Percentiles rank a stretch among this genome's conserved stretches.
Conservation (phyloP, 1,140 invertebrate species). For the Pseudomyrmex dendroicus region DNA sequence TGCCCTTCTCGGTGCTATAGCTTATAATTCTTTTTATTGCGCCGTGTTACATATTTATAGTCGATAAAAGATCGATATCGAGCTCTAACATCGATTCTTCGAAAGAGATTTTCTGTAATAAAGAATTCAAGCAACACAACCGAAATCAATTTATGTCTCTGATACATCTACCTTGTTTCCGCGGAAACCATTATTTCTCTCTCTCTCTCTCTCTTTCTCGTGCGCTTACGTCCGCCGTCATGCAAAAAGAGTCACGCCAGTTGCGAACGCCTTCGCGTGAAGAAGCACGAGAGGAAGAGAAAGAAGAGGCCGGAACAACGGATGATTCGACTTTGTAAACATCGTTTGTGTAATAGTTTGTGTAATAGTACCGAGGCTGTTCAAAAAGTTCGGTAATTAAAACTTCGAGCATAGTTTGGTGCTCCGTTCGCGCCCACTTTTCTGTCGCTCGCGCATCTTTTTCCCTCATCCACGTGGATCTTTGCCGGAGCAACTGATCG, state of each 20-base stretch:
- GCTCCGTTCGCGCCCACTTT: conserved; percentile 38
- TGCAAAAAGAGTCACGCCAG: conserved; percentile 56
- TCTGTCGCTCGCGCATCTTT: conserved; percentile 18
- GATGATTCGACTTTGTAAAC: conserved; percentile 64
- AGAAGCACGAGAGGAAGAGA: conserved; percentile 10
- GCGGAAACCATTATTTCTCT: conserved; percentile 48
- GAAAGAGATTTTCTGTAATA: not conserved
- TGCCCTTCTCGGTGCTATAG: not conserved
- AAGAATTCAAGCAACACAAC: conserved; percentile 27
- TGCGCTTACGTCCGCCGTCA: conserved; percentile 29
- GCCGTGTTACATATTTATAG: too few relatives aligned
- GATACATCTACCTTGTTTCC: conserved; percentile 1
- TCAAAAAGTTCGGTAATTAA: conserved; percentile 69
- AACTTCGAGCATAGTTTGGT: conserved; percentile 64
- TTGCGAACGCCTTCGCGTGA: conserved; percentile 44
- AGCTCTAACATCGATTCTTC: not conserved
- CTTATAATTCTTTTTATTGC: not conserved
- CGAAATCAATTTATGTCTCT: conserved; percentile 41
- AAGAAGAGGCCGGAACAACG: not conserved
- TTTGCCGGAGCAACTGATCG: not conserved
- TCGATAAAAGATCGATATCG: too few relatives aligned
- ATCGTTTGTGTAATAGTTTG: conserved; percentile 68
- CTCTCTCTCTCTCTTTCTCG: conserved; percentile 29
- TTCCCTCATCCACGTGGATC: conserved; percentile 8
- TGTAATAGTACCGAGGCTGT: conserved; percentile 35